phyloP scores from a whole-genome alignment of 2,797 vertebrate genomes.

The Malurus splendens region DNA sequence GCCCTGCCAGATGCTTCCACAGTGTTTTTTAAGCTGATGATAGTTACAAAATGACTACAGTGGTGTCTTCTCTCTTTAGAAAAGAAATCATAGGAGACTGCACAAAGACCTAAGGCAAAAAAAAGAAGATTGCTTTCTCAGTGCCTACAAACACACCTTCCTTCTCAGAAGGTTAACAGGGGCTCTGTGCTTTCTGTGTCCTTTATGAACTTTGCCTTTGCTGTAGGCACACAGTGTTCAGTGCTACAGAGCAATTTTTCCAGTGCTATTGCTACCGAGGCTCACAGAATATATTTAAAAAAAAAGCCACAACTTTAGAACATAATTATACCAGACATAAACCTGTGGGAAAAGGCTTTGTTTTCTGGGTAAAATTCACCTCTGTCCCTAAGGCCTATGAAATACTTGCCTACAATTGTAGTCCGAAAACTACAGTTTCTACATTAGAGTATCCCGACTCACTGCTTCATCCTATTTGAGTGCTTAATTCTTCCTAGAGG shows the following conservation, averaged over 20 bases:
- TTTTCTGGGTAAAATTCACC: not conserved
- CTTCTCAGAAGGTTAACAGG: constrained; percentile 12
- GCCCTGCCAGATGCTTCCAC: not conserved
- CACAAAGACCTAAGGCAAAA: not conserved
- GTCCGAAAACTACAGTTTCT: not conserved
- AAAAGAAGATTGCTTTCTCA: not conserved
- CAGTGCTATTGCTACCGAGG: not conserved
- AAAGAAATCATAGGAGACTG: not conserved
- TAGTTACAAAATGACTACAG: not conserved
- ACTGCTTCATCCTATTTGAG: not conserved
- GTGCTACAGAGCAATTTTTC: not conserved
- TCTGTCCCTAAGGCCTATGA: not conserved
- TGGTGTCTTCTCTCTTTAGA: not conserved
- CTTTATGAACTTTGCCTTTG: not conserved
- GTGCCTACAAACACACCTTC: not conserved
- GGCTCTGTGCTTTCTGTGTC: not conserved
- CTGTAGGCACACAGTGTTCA: not conserved
- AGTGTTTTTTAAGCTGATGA: not conserved
- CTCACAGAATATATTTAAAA: not conserved
- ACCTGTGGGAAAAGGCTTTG: not conserved
- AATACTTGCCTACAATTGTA: not conserved
- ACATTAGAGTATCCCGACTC: not conserved
- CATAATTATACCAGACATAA: not conserved
- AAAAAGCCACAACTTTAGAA: not conserved
- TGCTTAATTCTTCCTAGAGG: not conserved